Evolutionary conservation across 1,140 invertebrate species (phyloP).

Genomic region (Lucilia cuprina): DNA sequence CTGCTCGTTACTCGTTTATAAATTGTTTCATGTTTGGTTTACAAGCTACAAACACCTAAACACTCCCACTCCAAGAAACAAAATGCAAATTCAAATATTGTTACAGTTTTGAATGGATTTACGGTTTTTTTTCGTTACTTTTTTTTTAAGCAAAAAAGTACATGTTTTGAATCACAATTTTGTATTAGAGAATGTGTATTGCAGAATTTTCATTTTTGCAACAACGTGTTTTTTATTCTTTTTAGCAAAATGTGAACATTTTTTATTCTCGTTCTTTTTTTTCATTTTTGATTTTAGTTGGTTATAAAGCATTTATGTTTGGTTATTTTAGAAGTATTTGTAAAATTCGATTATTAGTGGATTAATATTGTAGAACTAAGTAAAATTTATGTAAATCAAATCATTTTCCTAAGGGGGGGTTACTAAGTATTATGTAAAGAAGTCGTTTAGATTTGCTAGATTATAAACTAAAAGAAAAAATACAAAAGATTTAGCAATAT

Average conservation of each 20-base stretch:
- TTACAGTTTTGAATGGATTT: not conserved
- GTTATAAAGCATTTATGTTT: not conserved
- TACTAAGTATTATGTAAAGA: too few relatives aligned
- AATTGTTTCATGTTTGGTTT: not conserved
- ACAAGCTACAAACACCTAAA: not conserved
- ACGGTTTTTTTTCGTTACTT: not conserved
- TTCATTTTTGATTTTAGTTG: not conserved
- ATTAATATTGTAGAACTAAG: not conserved
- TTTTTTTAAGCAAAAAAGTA: not conserved
- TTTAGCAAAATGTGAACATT: not conserved
- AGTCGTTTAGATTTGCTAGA: too few relatives aligned
- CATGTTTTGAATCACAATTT: slow-evolving; percentile 8
- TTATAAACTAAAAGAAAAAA: too few relatives aligned
- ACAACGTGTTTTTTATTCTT: too few relatives aligned
- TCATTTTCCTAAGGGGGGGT: too few relatives aligned
- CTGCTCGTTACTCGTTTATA: not conserved
- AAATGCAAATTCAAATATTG: not conserved
- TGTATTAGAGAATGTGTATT: not conserved
- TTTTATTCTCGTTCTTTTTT: not conserved
- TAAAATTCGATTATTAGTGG: not conserved
- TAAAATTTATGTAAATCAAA: too few relatives aligned
- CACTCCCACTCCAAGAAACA: not conserved
- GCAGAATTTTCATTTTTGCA: not conserved
- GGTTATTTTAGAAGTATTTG: not conserved
- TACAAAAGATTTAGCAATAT: too few relatives aligned